Evolutionary conservation across 2,113 vertebrate genomes (phyloP).

Genomic region (Aythya baeri): DNA sequence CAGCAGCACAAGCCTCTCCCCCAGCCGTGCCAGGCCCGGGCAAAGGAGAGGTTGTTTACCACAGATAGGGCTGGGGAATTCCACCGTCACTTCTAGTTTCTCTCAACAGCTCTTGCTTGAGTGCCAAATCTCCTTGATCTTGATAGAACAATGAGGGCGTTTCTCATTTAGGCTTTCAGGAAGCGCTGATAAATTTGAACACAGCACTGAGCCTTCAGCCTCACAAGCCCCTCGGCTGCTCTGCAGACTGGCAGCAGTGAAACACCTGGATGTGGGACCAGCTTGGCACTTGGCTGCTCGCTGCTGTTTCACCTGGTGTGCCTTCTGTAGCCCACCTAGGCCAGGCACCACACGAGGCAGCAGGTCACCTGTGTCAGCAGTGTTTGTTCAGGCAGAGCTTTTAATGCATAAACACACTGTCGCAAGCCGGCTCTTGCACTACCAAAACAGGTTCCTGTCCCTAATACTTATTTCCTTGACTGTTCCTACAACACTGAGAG

Average conservation of each 20-base stretch:
- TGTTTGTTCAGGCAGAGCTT: neutral
- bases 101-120: rapidly evolving
- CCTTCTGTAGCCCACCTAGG: neutral
- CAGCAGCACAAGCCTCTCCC: neutral
- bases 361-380: neutral
- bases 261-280: rapidly evolving
- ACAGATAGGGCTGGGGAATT: constrained; percentile 37
- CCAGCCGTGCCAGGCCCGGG: neutral
- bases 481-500: neutral
- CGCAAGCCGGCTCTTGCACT: neutral
- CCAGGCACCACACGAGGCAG: neutral
- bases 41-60: neutral
- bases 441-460: neutral
- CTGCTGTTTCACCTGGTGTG: rapidly evolving
- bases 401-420: neutral
- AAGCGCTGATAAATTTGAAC: neutral
- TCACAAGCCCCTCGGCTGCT: neutral
- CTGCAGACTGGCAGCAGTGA: neutral
- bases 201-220: neutral
- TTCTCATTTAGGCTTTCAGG: neutral
- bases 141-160: neutral
- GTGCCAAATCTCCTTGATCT: neutral
- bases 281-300: rapidly evolving
- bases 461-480: neutral
- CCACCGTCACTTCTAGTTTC: neutral